These are phyloP conservation scores for Ridgeia piscesae DNA, from an alignment of 1,140 invertebrate species.

Conservation along the genomic window DNA sequence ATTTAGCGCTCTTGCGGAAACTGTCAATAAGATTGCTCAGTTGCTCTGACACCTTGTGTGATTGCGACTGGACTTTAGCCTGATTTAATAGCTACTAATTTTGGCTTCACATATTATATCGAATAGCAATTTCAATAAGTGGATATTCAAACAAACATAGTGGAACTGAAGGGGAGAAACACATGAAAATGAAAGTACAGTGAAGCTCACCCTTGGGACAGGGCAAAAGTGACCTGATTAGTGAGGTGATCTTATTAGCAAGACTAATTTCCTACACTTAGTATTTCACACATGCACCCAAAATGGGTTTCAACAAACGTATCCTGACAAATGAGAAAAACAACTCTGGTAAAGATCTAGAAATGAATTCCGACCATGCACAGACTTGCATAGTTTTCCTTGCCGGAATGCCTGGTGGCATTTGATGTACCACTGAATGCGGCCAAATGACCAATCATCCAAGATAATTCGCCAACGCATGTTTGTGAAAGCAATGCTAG, in stretches of 20 bases:
- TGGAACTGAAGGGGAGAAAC: too few relatives aligned
- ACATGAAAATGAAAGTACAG: too few relatives aligned
- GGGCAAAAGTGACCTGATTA: too few relatives aligned
- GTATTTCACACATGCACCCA: neutral
- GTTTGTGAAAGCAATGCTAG: neutral
- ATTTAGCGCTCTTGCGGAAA: neutral
- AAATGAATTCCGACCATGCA: neutral
- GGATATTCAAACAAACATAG: too few relatives aligned
- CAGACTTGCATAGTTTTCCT: neutral
- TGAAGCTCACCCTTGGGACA: too few relatives aligned
- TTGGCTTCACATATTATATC: neutral
- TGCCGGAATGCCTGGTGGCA: neutral
- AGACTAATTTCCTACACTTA: neutral
- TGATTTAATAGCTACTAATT: neutral
- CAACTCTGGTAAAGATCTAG: neutral
- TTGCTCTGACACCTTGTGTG: neutral
- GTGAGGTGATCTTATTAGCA: neutral
- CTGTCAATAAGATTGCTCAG: neutral
- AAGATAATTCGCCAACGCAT: neutral
- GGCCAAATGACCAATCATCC: neutral
- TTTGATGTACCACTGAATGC: neutral
- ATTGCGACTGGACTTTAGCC: neutral
- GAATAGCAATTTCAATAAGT: neutral
- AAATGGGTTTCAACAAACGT: neutral
- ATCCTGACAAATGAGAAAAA: neutral